phyloP scores from a whole-genome alignment of 37 sponge, comb jelly and placozoan species.

The Ephydatia muelleri region DNA sequence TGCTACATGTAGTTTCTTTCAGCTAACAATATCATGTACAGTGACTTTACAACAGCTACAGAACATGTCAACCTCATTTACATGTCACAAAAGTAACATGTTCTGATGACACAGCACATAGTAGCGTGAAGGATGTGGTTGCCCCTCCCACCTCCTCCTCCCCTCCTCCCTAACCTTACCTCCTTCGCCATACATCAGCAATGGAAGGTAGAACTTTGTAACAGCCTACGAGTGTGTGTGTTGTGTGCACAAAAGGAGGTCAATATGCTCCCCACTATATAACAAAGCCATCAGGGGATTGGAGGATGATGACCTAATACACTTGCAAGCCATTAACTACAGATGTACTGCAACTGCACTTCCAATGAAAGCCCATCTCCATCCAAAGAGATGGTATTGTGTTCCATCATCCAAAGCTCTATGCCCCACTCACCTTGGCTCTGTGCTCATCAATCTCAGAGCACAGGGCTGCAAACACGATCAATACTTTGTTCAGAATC shows the following conservation, averaged over 20 bases:
- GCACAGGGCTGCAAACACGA: slow-evolving; percentile 92
- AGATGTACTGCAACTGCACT: not conserved
- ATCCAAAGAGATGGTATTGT: not conserved
- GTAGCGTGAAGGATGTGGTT: not conserved
- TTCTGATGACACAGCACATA: not conserved
- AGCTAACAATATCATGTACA: no score
- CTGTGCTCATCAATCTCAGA: slow-evolving; percentile 81
- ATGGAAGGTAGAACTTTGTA: slow-evolving; percentile 78
- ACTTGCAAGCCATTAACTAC: not conserved
- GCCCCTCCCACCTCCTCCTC: not conserved
- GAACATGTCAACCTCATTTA: no score
- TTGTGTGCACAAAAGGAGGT: not conserved
- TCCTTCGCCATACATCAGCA: slow-evolving; percentile 93
- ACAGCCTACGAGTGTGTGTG: slow-evolving; percentile 40
- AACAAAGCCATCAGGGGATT: not conserved
- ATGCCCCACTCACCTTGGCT: slow-evolving; percentile 53
- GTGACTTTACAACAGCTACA: no score
- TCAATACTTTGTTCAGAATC: slow-evolving; percentile 94
- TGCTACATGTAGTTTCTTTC: no score
- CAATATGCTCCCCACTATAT: no score
- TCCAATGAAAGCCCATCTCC: not conserved
- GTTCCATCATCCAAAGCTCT: not conserved
- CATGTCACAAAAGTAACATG: no score
- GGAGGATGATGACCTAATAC: not conserved
- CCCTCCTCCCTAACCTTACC: slow-evolving; percentile 23